Evolutionary conservation across 2,797 vertebrate species (phyloP).

Genomic region (Pteropus rufus): DNA sequence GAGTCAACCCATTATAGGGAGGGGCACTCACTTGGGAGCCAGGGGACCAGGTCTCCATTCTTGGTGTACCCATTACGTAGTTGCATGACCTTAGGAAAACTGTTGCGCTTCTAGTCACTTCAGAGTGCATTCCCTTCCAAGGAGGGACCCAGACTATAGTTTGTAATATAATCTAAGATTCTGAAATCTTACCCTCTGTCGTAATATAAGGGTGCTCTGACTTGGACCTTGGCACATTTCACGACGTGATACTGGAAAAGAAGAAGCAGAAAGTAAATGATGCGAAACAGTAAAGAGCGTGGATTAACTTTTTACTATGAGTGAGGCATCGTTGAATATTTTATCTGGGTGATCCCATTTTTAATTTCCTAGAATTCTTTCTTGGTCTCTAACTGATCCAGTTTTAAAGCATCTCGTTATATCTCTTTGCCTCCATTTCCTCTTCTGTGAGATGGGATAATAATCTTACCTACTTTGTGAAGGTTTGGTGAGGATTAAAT

Average conservation of each 20-base stretch:
- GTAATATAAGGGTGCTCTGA: neutral
- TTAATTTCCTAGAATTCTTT: neutral
- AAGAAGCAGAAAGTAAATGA: neutral
- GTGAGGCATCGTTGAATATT: neutral
- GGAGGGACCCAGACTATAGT: neutral
- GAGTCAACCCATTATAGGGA: neutral
- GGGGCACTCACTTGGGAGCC: neutral
- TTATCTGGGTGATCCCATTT: neutral
- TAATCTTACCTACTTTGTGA: neutral
- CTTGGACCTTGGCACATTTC: neutral
- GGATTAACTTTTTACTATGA: neutral
- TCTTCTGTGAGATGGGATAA: neutral
- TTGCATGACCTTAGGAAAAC: neutral
- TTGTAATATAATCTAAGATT: neutral
- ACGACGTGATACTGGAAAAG: neutral
- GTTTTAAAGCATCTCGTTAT: neutral
- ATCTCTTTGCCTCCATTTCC: neutral
- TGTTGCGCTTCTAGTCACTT: neutral
- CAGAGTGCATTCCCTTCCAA: neutral
- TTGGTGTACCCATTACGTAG: neutral
- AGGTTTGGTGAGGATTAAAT: neutral
- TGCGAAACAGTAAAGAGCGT: neutral
- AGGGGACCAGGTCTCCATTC: neutral
- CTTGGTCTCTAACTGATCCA: neutral
- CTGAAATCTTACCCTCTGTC: neutral